Percentiles rank a stretch among this genome's conserved stretches.
Evolutionary conservation across 92 coral and sea anemone genomes (phyloP).

Genomic region (Hydrozoanthus gracilis): DNA sequence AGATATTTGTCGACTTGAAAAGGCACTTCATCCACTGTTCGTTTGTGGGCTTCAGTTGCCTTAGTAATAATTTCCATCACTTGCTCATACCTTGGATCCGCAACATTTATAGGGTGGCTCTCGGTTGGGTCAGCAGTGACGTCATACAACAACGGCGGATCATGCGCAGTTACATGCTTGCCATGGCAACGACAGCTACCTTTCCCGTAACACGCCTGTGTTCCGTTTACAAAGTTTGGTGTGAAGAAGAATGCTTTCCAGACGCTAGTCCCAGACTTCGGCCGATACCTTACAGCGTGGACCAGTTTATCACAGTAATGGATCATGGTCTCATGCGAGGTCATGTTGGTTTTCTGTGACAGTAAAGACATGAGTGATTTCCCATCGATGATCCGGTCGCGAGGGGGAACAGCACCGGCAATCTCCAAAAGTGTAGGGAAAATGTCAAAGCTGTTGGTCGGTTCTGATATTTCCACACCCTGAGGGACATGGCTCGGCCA

Average conservation of each 20-base stretch:
- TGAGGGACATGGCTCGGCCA: conserved; percentile 79
- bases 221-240: conserved; percentile 73
- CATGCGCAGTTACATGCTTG: conserved; percentile 52
- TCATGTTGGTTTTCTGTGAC: conserved; percentile 45
- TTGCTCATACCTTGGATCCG: conserved; percentile 42
- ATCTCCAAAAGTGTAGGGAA: conserved; percentile 76
- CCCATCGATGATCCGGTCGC: conserved; percentile 82
- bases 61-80: conserved; percentile 60
- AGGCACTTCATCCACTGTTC: conserved; percentile 67
- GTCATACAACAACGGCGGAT: conserved; percentile 82
- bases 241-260: conserved; percentile 89
- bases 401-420: conserved; percentile 62
- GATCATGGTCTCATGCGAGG: conserved; percentile 81
- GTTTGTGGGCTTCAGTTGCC: conserved; percentile 66
- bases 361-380: conserved; percentile 78
- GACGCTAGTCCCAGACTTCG: conserved; percentile 58
- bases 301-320: conserved; percentile 84
- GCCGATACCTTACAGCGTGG: conserved; percentile 88
- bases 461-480: conserved; percentile 76
- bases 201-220: conserved; percentile 59
- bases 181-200: conserved; percentile 72
- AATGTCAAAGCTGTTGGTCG: conserved; percentile 83
- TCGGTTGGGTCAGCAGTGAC: conserved; percentile 83
- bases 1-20: conserved; percentile 62
- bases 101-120: conserved; percentile 52